Percentiles rank a stretch among this genome's conserved stretches.
phyloP scores from a whole-genome alignment of 2,888 invertebrate species.

The Meteorus cinctellus region DNA sequence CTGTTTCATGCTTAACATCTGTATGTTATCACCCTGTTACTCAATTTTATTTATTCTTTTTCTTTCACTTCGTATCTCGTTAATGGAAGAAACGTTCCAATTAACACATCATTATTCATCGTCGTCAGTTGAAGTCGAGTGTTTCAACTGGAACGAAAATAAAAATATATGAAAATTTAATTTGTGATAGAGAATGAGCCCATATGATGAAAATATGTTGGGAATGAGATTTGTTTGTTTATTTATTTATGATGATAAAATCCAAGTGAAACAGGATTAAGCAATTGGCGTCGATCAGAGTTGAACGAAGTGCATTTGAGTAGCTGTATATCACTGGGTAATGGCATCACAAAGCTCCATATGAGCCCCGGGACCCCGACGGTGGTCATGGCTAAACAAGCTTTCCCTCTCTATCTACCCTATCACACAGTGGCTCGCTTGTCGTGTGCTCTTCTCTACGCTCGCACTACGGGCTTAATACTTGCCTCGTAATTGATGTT shows the following conservation, averaged over 20 bases:
- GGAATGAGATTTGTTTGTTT: slow-evolving; percentile 3
- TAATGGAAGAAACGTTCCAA: slow-evolving; percentile 35
- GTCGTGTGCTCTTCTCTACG: slow-evolving; percentile 19
- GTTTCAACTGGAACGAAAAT: too few species aligned
- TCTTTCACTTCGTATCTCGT: slow-evolving; percentile 12
- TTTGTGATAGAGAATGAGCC: too few species aligned
- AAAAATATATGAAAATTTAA: too few species aligned
- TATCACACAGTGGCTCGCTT: slow-evolving; percentile 24
- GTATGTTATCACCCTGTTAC: slow-evolving; percentile 15
- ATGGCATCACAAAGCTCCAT: slow-evolving; percentile 41
- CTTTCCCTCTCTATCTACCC: slow-evolving; percentile 26
- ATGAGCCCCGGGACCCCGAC: not conserved
- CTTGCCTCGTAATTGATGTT: slow-evolving; percentile 59
- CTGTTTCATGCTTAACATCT: slow-evolving; percentile 9
- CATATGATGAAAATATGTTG: too few species aligned
- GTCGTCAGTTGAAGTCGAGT: not conserved
- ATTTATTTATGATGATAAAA: slow-evolving; percentile 18
- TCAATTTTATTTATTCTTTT: slow-evolving; percentile 13
- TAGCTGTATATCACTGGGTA: slow-evolving; percentile 39
- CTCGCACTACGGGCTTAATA: slow-evolving; percentile 38
- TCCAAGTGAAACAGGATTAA: slow-evolving; percentile 39
- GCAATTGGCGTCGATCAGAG: slow-evolving; percentile 41
- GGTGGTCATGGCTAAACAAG: slow-evolving; percentile 36
- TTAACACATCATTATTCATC: slow-evolving; percentile 43
- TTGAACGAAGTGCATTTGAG: slow-evolving; percentile 43